Conservation (phyloP, 2,888 invertebrate genomes). For the Heliothis peltigera region DNA sequence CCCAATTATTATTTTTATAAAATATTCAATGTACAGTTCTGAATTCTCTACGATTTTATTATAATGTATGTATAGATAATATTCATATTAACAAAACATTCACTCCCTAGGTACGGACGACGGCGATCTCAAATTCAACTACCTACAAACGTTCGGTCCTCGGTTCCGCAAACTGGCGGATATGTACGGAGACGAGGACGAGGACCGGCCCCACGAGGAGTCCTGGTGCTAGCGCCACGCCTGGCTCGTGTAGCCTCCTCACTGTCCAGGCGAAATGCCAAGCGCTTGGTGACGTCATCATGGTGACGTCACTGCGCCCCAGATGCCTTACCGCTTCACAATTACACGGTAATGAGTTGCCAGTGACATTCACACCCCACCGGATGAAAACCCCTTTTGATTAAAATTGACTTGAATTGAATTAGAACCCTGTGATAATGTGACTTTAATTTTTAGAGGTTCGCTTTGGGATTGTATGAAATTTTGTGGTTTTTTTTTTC, state of each 20-base stretch:
- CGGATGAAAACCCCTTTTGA: slow-evolving; percentile 42
- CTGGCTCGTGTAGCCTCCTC: slow-evolving; percentile 84
- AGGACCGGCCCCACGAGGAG: slow-evolving; percentile 93
- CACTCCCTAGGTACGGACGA: slow-evolving; percentile 93
- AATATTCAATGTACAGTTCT: too few relatives aligned
- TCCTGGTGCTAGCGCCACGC: slow-evolving; percentile 94
- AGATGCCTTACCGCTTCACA: slow-evolving; percentile 81
- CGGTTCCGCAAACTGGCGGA: slow-evolving; percentile 97
- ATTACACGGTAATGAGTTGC: slow-evolving; percentile 48
- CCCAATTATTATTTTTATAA: too few relatives aligned
- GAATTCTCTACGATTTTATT: too few relatives aligned
- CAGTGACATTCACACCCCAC: slow-evolving; percentile 55
- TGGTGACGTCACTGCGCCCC: slow-evolving; percentile 51
- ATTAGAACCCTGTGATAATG: slow-evolving; percentile 52
- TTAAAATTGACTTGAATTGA: slow-evolving; percentile 51
- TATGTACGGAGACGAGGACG: slow-evolving; percentile 98
- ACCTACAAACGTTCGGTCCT: slow-evolving; percentile 98
- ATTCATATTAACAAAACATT: too few relatives aligned
- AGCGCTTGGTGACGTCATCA: slow-evolving; percentile 50
- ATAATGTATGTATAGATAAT: too few relatives aligned
- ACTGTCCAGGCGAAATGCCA: slow-evolving; percentile 59
- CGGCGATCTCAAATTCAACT: slow-evolving; percentile 98
- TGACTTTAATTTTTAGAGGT: slow-evolving; percentile 32
- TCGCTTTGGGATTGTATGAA: slow-evolving; percentile 48
- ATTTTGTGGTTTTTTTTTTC: slow-evolving; percentile 27